Evolutionary conservation across 2,113 vertebrate species (phyloP).

Genomic region (Gymnogyps californianus): DNA sequence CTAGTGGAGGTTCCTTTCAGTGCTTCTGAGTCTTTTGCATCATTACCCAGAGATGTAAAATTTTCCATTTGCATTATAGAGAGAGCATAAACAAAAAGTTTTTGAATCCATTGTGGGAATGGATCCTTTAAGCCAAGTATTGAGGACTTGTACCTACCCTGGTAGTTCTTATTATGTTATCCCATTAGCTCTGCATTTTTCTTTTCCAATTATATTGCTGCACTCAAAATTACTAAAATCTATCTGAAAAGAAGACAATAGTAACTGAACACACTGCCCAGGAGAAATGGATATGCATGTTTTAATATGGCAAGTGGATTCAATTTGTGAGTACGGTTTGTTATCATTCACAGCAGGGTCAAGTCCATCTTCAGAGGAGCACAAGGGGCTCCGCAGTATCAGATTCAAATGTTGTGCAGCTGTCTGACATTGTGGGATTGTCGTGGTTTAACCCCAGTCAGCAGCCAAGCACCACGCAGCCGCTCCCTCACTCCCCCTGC

Average conservation of each 20-base stretch:
- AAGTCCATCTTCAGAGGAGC: background rate
- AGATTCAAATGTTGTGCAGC: background rate
- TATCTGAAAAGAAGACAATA: background rate
- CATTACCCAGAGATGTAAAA: background rate
- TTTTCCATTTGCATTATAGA: background rate
- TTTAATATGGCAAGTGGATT: background rate
- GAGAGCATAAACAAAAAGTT: background rate
- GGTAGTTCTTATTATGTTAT: background rate
- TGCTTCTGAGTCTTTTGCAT: background rate
- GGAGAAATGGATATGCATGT: background rate
- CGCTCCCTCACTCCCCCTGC: no score
- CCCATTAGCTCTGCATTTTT: background rate
- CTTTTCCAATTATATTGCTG: background rate
- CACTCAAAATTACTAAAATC: background rate
- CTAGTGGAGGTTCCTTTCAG: background rate
- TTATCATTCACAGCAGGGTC: background rate
- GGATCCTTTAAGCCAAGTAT: background rate
- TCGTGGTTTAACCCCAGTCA: no score
- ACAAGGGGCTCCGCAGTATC: background rate
- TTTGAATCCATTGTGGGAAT: background rate
- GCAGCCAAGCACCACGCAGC: no score
- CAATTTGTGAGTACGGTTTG: background rate
- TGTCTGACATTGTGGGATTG: no score
- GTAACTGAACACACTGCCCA: background rate
- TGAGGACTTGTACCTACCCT: background rate